Conservation (phyloP, 1,140 invertebrate species). For the Eriosoma lanigerum region DNA sequence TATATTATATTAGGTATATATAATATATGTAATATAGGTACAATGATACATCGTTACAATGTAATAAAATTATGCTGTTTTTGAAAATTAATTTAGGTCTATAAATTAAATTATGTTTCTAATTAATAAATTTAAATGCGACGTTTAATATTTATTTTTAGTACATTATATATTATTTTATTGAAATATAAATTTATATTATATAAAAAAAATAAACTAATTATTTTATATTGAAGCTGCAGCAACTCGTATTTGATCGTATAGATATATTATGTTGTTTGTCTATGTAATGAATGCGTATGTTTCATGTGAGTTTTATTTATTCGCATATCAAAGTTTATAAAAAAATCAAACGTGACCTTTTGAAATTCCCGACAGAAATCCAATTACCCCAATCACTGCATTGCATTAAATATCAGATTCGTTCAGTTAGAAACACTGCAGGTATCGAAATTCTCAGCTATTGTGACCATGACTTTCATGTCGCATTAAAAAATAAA, state of each 20-base stretch:
- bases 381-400: slow-evolving; percentile 1
- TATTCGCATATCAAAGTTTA: not conserved
- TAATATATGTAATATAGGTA: no score
- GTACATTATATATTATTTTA: no score
- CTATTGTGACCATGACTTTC: not conserved
- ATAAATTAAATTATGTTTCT: no score
- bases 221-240: not conserved
- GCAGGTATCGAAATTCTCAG: not conserved
- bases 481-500: not conserved
- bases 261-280: no score
- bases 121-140: no score
- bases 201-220: no score
- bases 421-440: slow-evolving; percentile 1
- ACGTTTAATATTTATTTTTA: no score
- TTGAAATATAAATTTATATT: no score
- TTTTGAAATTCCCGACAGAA: not conserved
- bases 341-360: not conserved
- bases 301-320: not conserved
- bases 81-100: no score
- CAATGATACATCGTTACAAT: no score
- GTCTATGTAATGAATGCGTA: not conserved
- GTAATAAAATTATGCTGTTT: no score
- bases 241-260: not conserved
- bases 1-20: no score
- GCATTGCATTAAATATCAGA: not conserved